These are phyloP conservation scores for Mormyrus hasselquistii DNA, from an alignment of 2,797 vertebrate genomes.

Conservation along the genomic window DNA sequence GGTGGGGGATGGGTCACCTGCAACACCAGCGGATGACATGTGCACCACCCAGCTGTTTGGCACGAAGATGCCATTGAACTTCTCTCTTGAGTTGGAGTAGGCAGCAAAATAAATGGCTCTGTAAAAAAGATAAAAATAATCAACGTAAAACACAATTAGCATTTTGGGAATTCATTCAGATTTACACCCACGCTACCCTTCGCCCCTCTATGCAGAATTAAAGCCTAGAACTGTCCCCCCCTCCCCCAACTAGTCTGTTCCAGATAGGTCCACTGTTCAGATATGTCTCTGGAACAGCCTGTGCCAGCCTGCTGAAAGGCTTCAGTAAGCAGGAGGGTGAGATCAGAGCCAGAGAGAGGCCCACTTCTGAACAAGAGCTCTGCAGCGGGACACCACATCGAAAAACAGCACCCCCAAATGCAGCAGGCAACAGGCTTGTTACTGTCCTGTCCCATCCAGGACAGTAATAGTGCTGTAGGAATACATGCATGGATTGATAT, in stretches of 20 bases:
- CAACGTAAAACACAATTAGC: neutral
- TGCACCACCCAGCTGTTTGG: constrained; percentile 89
- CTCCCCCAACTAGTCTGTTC: constrained; percentile 43
- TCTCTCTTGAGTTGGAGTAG: constrained; percentile 92
- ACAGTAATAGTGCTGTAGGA: neutral
- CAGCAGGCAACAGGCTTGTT: neutral
- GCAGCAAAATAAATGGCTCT: constrained; percentile 96
- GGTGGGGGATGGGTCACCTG: constrained; percentile 47
- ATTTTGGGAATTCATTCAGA: neutral
- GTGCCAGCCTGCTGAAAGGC: constrained; percentile 41
- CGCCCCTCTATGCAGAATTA: constrained; percentile 10
- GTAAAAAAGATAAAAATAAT: constrained; percentile 23
- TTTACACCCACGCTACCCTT: neutral
- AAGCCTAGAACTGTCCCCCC: constrained; percentile 21
- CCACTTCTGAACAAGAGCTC: constrained; percentile 33
- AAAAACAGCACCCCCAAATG: neutral
- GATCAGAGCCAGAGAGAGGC: constrained; percentile 37
- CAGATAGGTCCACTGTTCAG: constrained; percentile 30
- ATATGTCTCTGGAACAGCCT: constrained; percentile 50
- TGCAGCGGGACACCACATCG: constrained; percentile 27
- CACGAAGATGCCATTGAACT: constrained; percentile 81
- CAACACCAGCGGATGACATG: constrained; percentile 85
- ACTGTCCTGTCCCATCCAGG: neutral
- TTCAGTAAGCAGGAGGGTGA: constrained; percentile 53
- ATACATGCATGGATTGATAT: neutral